Conservation (phyloP, 2,888 invertebrate genomes). For the Heliconius sara region DNA sequence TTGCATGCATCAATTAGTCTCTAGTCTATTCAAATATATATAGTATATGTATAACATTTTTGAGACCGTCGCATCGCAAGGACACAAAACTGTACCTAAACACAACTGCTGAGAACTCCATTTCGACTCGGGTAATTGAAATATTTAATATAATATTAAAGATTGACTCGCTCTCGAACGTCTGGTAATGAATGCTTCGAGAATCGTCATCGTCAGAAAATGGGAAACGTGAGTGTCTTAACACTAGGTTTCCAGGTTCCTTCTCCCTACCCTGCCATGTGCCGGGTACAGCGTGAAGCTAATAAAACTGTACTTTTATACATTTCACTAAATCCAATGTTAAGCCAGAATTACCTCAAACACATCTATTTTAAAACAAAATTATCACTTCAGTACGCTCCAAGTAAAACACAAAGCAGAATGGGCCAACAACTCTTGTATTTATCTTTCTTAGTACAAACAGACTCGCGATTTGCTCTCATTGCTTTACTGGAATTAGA, state of each 20-base stretch:
- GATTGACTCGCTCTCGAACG: no score
- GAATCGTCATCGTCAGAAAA: no score
- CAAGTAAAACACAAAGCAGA: background rate
- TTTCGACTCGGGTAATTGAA: no score
- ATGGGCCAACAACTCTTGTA: background rate
- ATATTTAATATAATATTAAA: no score
- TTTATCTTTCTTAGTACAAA: conserved; percentile 9
- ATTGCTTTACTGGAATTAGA: background rate
- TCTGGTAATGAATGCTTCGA: no score
- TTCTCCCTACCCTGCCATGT: background rate
- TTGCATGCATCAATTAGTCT: no score
- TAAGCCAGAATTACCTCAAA: background rate
- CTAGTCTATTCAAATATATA: no score
- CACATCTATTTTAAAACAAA: background rate
- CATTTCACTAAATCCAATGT: background rate
- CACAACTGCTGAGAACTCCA: no score
- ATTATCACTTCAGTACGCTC: background rate
- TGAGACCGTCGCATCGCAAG: no score
- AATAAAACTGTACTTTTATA: background rate
- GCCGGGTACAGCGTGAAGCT: background rate
- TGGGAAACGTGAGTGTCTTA: background rate
- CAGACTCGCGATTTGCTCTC: background rate
- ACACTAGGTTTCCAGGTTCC: background rate
- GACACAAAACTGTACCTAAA: no score
- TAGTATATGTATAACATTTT: no score